phyloP scores from a whole-genome alignment of 2,113 vertebrate genomes.

The Podiceps cristatus region DNA sequence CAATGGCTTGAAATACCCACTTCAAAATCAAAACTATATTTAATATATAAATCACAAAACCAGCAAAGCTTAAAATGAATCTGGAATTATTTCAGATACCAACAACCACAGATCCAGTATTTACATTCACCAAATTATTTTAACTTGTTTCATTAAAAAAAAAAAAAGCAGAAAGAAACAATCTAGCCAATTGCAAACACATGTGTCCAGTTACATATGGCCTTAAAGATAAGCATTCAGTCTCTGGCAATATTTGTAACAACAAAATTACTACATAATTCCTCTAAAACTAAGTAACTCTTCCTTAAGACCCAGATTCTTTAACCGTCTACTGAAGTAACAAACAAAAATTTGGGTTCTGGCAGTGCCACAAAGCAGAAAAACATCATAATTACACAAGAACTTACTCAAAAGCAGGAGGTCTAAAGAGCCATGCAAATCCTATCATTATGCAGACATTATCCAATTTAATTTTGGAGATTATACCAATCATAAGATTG shows the following conservation, averaged over 20 bases:
- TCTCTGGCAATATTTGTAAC: background rate
- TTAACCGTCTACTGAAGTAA: background rate
- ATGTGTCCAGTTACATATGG: background rate
- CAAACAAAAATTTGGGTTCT: background rate
- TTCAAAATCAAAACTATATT: background rate
- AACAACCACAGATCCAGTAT: background rate
- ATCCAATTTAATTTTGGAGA: slow-evolving; percentile 55
- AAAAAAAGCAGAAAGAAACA: background rate
- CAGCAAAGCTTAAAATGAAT: background rate
- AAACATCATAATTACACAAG: slow-evolving; percentile 11
- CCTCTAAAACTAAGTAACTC: background rate
- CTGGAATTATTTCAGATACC: background rate
- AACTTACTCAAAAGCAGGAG: slow-evolving; percentile 35
- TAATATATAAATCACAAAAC: background rate
- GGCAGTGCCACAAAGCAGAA: background rate
- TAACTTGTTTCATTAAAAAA: background rate
- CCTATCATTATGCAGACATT: slow-evolving; percentile 45
- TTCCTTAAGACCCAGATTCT: background rate
- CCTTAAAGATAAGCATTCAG: background rate
- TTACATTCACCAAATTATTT: background rate
- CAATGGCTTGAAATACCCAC: background rate
- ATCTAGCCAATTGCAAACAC: background rate
- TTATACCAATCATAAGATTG: slow-evolving; percentile 43
- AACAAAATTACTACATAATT: background rate
- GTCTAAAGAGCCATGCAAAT: slow-evolving; percentile 32